A percentile compares a stretch with the other conserved stretches of the same genome.
These are phyloP conservation scores for Alcedo quadribrachys DNA, from an alignment of 2,797 vertebrate genomes.

Conservation along the genomic window DNA sequence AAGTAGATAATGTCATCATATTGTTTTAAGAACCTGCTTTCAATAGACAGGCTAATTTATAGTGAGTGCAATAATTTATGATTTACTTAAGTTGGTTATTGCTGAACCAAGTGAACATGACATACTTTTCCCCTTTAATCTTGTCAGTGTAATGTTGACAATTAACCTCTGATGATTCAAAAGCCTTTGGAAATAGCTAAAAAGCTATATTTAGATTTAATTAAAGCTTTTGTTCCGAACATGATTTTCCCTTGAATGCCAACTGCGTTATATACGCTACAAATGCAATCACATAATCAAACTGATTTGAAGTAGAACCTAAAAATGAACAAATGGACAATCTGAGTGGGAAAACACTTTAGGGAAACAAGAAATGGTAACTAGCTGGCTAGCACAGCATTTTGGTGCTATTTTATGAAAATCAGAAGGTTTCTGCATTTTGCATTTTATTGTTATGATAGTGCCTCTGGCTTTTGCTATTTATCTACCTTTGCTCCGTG, in stretches of 20 bases:
- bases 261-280: not conserved
- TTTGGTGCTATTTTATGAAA: not conserved
- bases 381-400: not conserved
- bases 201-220: constrained; percentile 16
- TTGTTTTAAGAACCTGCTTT: not conserved
- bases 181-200: constrained; percentile 16
- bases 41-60: not conserved
- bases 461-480: not conserved
- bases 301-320: not conserved
- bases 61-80: not conserved
- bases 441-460: not conserved
- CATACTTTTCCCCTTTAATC: constrained; percentile 13
- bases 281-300: not conserved
- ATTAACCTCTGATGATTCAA: constrained; percentile 43
- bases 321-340: constrained; percentile 15
- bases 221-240: constrained; percentile 46
- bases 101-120: not conserved
- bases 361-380: not conserved
- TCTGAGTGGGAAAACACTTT: not conserved
- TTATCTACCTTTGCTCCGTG: not conserved
- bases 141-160: not conserved
- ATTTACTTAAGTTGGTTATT: not conserved
- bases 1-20: not conserved
- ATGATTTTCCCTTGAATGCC: constrained; percentile 8
- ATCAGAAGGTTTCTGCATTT: not conserved